A percentile compares a stretch with the other conserved stretches of the same genome.
phyloP scores from a whole-genome alignment of 2,797 vertebrate species.

The Danio aesculapii region DNA sequence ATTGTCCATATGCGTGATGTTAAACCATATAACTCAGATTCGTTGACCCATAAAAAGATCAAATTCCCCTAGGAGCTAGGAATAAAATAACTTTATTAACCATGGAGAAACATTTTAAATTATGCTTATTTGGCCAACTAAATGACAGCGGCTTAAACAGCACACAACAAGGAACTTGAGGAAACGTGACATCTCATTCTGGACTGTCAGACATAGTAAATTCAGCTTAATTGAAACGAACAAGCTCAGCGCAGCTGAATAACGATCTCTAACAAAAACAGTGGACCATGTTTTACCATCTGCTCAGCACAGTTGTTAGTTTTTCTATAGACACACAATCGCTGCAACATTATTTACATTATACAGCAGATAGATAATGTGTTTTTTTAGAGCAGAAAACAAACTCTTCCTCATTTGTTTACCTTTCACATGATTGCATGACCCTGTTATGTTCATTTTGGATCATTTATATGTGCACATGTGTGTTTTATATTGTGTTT shows the following conservation, averaged over 20 bases:
- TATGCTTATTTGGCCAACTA: not conserved
- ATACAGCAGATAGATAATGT: not conserved
- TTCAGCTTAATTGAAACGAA: constrained; percentile 8
- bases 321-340: constrained; percentile 3
- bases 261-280: constrained; percentile 46
- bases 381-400: not conserved
- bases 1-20: constrained; percentile 24
- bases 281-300: constrained; percentile 44
- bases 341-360: not conserved
- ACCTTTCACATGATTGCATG: not conserved
- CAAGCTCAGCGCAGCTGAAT: constrained; percentile 46
- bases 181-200: constrained; percentile 21
- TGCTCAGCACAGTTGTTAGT: constrained; percentile 43
- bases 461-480: not conserved
- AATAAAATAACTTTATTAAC: constrained; percentile 4
- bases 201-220: constrained; percentile 24
- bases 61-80: not conserved
- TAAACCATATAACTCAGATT: not conserved
- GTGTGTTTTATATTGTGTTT: constrained; percentile 6
- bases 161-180: constrained; percentile 15
- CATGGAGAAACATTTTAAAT: not conserved
- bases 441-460: not conserved
- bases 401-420: not conserved
- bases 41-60: not conserved
- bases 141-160: constrained; percentile 7